A percentile compares a stretch with the other conserved stretches of the same genome.
phyloP scores from a whole-genome alignment of 2,113 vertebrate genomes.

The Tympanuchus pallidicinctus region DNA sequence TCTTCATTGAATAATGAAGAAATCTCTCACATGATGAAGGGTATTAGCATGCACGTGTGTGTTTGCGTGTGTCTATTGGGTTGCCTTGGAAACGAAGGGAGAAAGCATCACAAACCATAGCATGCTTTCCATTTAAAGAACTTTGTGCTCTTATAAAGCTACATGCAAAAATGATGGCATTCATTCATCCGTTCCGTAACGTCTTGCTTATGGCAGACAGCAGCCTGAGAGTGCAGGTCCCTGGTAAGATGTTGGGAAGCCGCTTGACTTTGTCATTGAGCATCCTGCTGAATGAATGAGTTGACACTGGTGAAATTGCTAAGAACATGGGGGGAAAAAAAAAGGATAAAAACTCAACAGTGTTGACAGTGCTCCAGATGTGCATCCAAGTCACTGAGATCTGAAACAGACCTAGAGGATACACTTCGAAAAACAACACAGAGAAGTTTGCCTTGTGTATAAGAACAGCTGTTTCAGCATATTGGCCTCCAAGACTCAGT shows the following conservation, averaged over 20 bases:
- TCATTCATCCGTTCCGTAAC: not conserved
- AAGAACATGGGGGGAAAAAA: not conserved
- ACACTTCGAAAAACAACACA: not conserved
- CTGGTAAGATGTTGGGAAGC: not conserved
- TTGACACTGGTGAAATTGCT: not conserved
- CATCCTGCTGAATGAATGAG: not conserved
- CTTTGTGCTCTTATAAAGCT: not conserved
- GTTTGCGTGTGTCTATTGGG: not conserved
- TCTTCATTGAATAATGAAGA: constrained; percentile 24
- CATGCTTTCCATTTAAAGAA: constrained; percentile 2
- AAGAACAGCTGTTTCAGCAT: constrained; percentile 66
- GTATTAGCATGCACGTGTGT: not conserved
- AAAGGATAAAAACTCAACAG: not conserved
- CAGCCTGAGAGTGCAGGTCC: not conserved
- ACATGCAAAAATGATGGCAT: not conserved
- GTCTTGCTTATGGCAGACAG: not conserved
- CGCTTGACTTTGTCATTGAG: not conserved
- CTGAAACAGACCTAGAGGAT: not conserved
- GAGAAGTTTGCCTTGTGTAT: not conserved
- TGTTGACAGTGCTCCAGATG: not conserved
- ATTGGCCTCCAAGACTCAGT: constrained; percentile 34
- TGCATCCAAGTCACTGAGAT: not conserved
- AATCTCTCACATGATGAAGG: not conserved
- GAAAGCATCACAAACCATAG: not conserved
- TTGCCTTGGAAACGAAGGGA: constrained; percentile 46